These are phyloP conservation scores for Escarpia spicata DNA, from an alignment of 2,888 invertebrate genomes.

Conservation along the genomic window DNA sequence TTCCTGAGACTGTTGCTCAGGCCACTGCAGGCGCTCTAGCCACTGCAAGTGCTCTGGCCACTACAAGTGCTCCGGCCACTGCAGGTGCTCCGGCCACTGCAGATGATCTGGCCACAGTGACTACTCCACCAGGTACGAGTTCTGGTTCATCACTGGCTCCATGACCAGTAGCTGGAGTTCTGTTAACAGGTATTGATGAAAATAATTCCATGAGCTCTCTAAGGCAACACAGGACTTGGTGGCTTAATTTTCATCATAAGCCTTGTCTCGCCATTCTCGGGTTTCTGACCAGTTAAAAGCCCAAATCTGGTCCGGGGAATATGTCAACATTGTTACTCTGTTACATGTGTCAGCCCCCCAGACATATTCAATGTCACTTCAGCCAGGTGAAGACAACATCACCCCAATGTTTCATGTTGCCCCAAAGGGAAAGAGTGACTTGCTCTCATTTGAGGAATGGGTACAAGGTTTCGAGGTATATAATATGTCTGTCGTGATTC, in stretches of 20 bases:
- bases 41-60: not conserved
- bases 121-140: not conserved
- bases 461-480: too few species aligned
- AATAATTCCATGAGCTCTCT: not conserved
- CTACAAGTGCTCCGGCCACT: not conserved
- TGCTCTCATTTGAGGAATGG: too few species aligned
- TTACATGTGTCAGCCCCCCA: too few species aligned
- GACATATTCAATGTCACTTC: too few species aligned
- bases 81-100: not conserved
- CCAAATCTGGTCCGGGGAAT: not conserved
- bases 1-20: not conserved
- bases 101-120: not conserved
- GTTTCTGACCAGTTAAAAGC: not conserved
- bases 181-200: not conserved
- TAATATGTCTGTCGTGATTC: too few species aligned
- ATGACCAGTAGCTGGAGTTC: not conserved
- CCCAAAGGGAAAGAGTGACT: too few species aligned
- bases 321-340: too few species aligned
- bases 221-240: not conserved
- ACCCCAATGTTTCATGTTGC: too few species aligned
- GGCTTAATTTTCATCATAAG: not conserved
- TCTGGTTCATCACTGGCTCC: not conserved
- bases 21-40: too few species aligned
- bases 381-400: too few species aligned
- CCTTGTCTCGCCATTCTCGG: not conserved